Evolutionary conservation across 2,113 vertebrate genomes (phyloP).

Genomic region (Bufo bufo): DNA sequence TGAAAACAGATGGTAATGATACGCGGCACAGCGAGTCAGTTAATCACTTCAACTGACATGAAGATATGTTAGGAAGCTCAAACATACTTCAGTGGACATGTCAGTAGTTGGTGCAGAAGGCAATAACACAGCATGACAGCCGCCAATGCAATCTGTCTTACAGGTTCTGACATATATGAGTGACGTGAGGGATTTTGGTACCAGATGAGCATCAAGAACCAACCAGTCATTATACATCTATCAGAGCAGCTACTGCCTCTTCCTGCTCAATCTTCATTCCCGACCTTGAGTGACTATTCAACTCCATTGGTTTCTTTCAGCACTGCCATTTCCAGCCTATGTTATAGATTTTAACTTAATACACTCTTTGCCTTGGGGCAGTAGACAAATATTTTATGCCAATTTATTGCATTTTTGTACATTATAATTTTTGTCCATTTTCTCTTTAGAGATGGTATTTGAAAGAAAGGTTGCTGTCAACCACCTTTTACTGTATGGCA

Average conservation of each 20-base stretch:
- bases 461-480: not conserved
- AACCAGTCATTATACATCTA: not conserved
- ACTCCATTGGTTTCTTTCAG: not conserved
- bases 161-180: not conserved
- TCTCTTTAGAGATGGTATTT: not conserved
- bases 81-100: constrained; percentile 46
- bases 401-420: not conserved
- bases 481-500: not conserved
- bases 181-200: not conserved
- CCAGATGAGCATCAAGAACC: not conserved
- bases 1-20: constrained; percentile 18
- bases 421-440: not conserved
- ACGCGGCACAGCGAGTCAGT: not conserved
- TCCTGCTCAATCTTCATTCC: not conserved
- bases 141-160: constrained; percentile 44
- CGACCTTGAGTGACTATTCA: not conserved
- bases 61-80: constrained; percentile 42
- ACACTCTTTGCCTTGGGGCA: not conserved
- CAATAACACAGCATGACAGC: constrained; percentile 41
- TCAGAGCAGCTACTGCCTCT: not conserved
- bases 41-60: constrained; percentile 43
- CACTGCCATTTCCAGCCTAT: not conserved
- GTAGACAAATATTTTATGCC: not conserved
- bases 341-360: not conserved
- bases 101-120: constrained; percentile 18